Percentiles rank a stretch among this genome's conserved stretches.
Conservation (phyloP, 2,797 vertebrate species). For the Paedocypris micromegethes region DNA sequence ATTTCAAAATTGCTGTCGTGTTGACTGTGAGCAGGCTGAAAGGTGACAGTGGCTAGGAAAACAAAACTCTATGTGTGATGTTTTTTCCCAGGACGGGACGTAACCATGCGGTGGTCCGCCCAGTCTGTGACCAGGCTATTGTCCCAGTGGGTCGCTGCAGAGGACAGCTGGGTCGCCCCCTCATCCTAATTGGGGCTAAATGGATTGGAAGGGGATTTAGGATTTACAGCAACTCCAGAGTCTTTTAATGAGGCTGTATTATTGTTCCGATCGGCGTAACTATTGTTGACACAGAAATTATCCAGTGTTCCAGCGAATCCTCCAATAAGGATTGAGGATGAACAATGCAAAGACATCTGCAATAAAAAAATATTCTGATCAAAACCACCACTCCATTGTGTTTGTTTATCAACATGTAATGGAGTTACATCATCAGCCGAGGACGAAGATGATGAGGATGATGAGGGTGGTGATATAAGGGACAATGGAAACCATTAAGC, state of each 20-base stretch:
- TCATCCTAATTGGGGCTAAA: slow-evolving; percentile 56
- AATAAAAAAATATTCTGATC: background rate
- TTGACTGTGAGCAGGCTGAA: no score
- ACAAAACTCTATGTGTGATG: background rate
- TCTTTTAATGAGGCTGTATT: slow-evolving; percentile 61
- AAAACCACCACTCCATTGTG: background rate
- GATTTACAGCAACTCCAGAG: slow-evolving; percentile 59
- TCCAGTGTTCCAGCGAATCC: background rate
- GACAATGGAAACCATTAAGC: no score
- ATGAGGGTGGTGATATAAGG: slow-evolving; percentile 39
- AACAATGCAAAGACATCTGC: no score
- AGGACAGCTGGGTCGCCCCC: slow-evolving; percentile 46
- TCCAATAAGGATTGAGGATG: no score
- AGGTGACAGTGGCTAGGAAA: no score
- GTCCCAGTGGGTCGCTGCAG: slow-evolving; percentile 28
- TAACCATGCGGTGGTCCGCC: slow-evolving; percentile 29
- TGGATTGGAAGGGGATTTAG: slow-evolving; percentile 56
- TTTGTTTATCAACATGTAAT: slow-evolving; percentile 10
- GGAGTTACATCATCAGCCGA: slow-evolving; percentile 20
- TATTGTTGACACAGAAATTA: slow-evolving; percentile 7
- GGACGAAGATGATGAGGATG: background rate
- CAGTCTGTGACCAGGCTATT: slow-evolving; percentile 32
- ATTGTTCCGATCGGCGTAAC: slow-evolving; percentile 49
- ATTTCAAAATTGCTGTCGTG: no score
- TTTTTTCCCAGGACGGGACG: slow-evolving; percentile 22